These are phyloP conservation scores for Saguinus imperator DNA, from an alignment of 2,113 vertebrate genomes.

Conservation along the genomic window DNA sequence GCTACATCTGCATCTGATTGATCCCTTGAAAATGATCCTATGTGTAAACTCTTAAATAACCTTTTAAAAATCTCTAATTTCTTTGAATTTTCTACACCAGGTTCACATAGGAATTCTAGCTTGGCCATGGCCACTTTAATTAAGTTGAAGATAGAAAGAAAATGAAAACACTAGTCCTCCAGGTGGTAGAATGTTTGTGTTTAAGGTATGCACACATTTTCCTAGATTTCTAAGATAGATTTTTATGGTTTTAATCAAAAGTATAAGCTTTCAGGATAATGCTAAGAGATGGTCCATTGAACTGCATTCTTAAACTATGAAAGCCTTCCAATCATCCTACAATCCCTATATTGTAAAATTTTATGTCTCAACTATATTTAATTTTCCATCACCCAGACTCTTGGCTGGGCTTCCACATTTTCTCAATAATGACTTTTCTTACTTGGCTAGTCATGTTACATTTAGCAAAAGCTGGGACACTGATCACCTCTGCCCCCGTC, in stretches of 20 bases:
- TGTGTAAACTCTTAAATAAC: constrained; percentile 53
- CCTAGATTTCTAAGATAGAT: constrained; percentile 50
- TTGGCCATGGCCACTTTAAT: constrained; percentile 27
- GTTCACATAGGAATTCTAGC: constrained; percentile 44
- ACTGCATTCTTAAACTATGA: constrained; percentile 59
- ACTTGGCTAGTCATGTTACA: constrained; percentile 75
- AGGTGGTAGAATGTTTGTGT: constrained; percentile 51
- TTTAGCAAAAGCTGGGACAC: constrained; percentile 70
- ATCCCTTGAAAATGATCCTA: constrained; percentile 34
- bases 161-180: constrained; percentile 18
- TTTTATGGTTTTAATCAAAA: constrained; percentile 63
- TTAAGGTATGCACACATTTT: constrained; percentile 47
- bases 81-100: constrained; percentile 43
- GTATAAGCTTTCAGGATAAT: constrained; percentile 42
- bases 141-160: constrained; percentile 63
- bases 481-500: constrained; percentile 63
- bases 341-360: constrained; percentile 60
- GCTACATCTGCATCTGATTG: not conserved
- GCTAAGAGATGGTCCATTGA: constrained; percentile 27
- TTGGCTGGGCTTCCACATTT: constrained; percentile 73
- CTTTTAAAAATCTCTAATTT: constrained; percentile 42
- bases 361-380: constrained; percentile 67
- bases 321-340: constrained; percentile 54
- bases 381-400: constrained; percentile 72
- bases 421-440: constrained; percentile 79